phyloP scores from a whole-genome alignment of 2,888 invertebrate genomes.

The Drosophila pseudotakahashii region DNA sequence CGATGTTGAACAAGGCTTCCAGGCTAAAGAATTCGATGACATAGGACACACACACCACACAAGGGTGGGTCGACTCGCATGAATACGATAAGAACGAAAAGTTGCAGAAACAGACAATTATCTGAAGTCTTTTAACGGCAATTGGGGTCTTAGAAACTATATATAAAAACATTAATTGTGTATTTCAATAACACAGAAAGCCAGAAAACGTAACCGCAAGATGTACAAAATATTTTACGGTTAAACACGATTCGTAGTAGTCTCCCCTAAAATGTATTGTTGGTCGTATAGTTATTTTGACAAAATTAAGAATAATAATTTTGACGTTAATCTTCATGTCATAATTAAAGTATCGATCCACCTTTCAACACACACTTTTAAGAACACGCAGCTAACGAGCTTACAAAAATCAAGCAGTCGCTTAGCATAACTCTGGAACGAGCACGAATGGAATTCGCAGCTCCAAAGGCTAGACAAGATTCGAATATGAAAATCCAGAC shows the following conservation, averaged over 20 bases:
- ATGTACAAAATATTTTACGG: not conserved
- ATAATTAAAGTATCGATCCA: conserved; percentile 3
- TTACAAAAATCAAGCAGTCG: conserved; percentile 65
- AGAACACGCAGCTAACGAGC: conserved; percentile 61
- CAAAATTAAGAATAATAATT: not conserved
- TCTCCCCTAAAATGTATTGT: not conserved
- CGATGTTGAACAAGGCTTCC: conserved; percentile 77
- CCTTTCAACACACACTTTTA: conserved; percentile 18
- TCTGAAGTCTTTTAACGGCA: not conserved
- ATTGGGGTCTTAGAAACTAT: not conserved
- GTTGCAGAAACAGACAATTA: not conserved
- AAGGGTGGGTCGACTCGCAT: conserved; percentile 8
- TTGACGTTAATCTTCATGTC: not conserved
- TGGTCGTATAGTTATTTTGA: not conserved
- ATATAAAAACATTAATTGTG: not conserved
- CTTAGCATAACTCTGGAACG: conserved; percentile 60
- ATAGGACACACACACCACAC: conserved; percentile 41
- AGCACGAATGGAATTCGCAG: conserved; percentile 71
- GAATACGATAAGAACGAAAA: not conserved
- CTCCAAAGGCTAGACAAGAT: conserved; percentile 41
- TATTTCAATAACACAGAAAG: not conserved
- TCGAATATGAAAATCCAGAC: conserved; percentile 25
- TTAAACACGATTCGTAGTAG: not conserved
- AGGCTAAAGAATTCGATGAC: conserved; percentile 65
- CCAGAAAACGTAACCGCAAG: not conserved